phyloP scores from a whole-genome alignment of 2,797 vertebrate genomes.

The Micropoecilia bifurca region DNA sequence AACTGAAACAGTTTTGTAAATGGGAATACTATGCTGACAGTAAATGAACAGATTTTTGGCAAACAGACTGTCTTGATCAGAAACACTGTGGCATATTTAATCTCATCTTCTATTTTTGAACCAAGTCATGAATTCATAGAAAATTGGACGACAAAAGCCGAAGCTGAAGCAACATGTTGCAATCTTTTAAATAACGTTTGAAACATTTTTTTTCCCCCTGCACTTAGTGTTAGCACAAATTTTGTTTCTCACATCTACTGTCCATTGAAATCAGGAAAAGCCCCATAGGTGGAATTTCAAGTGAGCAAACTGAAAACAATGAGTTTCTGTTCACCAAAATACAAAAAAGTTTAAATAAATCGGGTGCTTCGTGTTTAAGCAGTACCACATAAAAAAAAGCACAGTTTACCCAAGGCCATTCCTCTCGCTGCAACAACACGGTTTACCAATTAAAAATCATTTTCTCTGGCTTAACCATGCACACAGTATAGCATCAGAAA shows the following conservation, averaged over 20 bases:
- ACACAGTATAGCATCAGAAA: conserved; percentile 50
- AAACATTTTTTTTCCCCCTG: not conserved
- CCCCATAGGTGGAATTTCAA: not conserved
- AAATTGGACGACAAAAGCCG: not conserved
- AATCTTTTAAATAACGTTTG: not conserved
- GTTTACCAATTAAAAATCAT: conserved; percentile 75
- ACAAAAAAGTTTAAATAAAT: conserved; percentile 14
- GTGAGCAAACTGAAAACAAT: not conserved
- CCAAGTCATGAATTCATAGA: not conserved
- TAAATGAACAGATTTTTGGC: not conserved
- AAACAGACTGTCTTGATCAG: not conserved
- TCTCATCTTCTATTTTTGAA: not conserved
- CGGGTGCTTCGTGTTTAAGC: conserved; percentile 4
- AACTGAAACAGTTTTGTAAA: no score
- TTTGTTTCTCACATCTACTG: not conserved
- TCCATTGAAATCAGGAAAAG: not conserved
- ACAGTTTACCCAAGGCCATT: conserved; percentile 46
- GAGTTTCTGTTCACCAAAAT: not conserved
- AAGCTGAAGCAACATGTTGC: not conserved
- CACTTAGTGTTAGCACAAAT: not conserved
- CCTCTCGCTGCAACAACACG: conserved; percentile 54
- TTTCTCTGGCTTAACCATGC: conserved; percentile 69
- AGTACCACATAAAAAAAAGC: conserved; percentile 4
- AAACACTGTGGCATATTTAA: not conserved
- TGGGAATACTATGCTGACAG: not conserved